Base-by-base conservation (phyloP, 2,888 invertebrate genomes). In the Seira ritae region DNA sequence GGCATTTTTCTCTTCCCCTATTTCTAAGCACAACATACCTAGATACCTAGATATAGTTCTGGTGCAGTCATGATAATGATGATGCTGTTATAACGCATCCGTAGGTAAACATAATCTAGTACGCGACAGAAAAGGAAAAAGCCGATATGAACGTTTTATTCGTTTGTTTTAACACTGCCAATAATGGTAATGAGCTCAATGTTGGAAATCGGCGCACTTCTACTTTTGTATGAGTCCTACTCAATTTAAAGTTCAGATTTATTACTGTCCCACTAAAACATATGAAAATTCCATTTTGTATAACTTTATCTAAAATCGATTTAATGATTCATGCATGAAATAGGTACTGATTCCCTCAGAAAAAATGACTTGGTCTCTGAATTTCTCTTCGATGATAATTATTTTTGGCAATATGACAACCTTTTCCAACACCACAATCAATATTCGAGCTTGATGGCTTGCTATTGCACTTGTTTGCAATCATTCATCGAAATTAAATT, bases 161-260 rank as follows among this genome's bases (percentile, higher is more conserved):
- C n/a, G 22, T 2, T 62, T 20, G 2, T 2, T 8, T 62, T 62
- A 6, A 20, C 62, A 6, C 22, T 62, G 62, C 62, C 62, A 62
- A 62, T 62, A 62, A 62, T 62, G 62, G 62, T 62, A 62, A 62
- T 62, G 62, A 62, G 62, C 8, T 62, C n/a, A 20, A n/a, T 62
- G 19, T 4, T 20, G 62, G 15, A 15, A 17, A 8, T 31, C 31
- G 31, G 31, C 2, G 8, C 31, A 31, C 42, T 42, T 42, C 12
- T 6, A 42, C 12, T 42, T 6, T 12, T 6, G 12, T 12, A 12
- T 42, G 12, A 42, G 55, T 55, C 55, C 15, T 15, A 55, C 15
- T 8, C 55, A 55, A 31, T 31, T 31, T 31, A 31, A 31, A 31
- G 2, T 62, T 62, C 62, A 62, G n/a, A 62, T 62, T 62, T 62